Evolutionary conservation across 2,888 invertebrate genomes (phyloP).

Genomic region (Temnothorax ravouxi): DNA sequence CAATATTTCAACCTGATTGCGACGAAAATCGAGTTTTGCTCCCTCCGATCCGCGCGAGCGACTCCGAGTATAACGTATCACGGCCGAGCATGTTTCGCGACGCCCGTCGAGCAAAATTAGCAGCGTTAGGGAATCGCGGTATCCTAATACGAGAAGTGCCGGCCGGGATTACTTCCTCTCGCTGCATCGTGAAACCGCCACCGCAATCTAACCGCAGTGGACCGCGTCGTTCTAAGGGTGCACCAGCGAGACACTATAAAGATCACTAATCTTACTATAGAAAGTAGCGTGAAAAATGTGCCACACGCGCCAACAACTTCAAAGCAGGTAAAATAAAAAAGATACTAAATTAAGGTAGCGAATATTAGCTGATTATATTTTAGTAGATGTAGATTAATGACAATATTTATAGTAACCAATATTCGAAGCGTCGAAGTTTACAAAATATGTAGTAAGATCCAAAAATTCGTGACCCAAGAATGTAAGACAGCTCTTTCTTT

Average conservation of each 20-base stretch:
- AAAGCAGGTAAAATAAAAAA: background rate
- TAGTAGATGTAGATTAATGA: background rate
- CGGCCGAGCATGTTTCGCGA: constrained; percentile 62
- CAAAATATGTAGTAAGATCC: background rate
- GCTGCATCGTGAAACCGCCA: constrained; percentile 60
- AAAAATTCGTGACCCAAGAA: background rate
- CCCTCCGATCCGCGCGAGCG: background rate
- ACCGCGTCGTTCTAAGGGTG: background rate
- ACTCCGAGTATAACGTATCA: background rate
- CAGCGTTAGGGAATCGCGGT: constrained; percentile 73
- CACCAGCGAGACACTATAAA: constrained; percentile 43
- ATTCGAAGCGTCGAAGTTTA: background rate
- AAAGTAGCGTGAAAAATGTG: background rate
- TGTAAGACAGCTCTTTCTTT: background rate
- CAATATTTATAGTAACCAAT: no score
- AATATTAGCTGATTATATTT: background rate
- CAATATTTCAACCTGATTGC: constrained; percentile 65
- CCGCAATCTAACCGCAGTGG: constrained; percentile 70
- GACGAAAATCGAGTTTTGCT: constrained; percentile 65
- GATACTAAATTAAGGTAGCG: background rate
- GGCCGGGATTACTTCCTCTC: constrained; percentile 72
- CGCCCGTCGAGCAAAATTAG: constrained; percentile 69
- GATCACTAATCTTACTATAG: background rate
- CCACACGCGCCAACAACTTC: background rate
- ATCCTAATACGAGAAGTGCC: constrained; percentile 72